These are phyloP conservation scores for Mastigias papua DNA, from an alignment of 30 jellyfish, hydroid and myxozoan species.

Conservation along the genomic window DNA sequence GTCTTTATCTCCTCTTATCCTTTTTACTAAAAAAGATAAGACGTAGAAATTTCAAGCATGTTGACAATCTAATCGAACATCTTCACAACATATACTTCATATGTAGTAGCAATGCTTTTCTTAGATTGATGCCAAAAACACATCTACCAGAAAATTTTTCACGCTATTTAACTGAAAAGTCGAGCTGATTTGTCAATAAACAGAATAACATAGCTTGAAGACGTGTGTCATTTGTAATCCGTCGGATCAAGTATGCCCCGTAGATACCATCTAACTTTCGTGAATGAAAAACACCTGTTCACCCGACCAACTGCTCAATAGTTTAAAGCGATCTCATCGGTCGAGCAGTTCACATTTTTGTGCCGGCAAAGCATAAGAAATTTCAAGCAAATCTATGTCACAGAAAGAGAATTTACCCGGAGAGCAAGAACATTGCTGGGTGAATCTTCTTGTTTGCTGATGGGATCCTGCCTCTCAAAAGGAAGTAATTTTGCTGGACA, in stretches of 20 bases:
- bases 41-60: no score
- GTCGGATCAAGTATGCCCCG: constrained; percentile 12
- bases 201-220: not conserved
- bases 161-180: not conserved
- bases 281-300: constrained; percentile 22
- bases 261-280: constrained; percentile 19
- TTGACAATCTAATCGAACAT: no score
- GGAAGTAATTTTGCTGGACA: constrained; percentile 10
- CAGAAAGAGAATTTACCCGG: not conserved
- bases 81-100: no score
- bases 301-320: constrained; percentile 16
- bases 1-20: no score
- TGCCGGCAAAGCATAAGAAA: not conserved
- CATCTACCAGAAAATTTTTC: not conserved
- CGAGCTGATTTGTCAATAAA: no score
- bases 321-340: constrained; percentile 12
- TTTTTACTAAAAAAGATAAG: no score
- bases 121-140: no score
- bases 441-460: not conserved
- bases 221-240: not conserved
- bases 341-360: not conserved
- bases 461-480: constrained; percentile 56
- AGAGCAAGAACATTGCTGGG: not conserved
- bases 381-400: not conserved
- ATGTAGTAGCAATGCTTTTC: no score